Conservation (phyloP, 1,140 invertebrate genomes). For the Drosophila asahinai region DNA sequence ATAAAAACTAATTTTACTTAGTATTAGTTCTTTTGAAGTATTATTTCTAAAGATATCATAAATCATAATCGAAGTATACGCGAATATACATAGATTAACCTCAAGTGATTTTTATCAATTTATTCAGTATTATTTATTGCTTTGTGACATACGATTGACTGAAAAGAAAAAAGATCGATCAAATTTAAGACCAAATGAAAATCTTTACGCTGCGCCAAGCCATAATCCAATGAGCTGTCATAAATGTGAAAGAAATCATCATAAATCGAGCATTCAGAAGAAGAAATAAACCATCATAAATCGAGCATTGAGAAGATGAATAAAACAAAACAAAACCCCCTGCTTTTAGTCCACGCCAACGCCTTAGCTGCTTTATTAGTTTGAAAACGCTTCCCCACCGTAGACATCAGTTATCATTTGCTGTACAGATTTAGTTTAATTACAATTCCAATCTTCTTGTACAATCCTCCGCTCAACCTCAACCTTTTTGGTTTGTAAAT, state of each 20-base stretch:
- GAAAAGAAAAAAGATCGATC: slow-evolving; percentile 11
- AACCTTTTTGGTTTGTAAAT: slow-evolving; percentile 37
- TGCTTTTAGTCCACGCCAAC: slow-evolving; percentile 24
- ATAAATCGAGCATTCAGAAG: background rate
- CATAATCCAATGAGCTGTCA: slow-evolving; percentile 27
- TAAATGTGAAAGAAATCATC: slow-evolving; percentile 12
- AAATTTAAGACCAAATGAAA: slow-evolving; percentile 26
- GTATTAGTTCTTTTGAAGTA: slow-evolving; percentile 20
- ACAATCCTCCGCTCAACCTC: slow-evolving; percentile 2
- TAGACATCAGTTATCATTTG: slow-evolving; percentile 27
- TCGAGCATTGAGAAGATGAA: slow-evolving; percentile 21
- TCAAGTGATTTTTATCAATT: slow-evolving; percentile 72
- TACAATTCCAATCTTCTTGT: slow-evolving; percentile 27
- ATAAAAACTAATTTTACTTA: background rate
- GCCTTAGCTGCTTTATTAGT: slow-evolving; percentile 33
- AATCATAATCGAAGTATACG: slow-evolving; percentile 17
- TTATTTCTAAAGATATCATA: slow-evolving; percentile 24
- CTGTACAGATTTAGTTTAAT: slow-evolving; percentile 41
- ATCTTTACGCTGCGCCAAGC: slow-evolving; percentile 33
- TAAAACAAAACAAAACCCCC: slow-evolving; percentile 10
- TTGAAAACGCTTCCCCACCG: slow-evolving; percentile 9
- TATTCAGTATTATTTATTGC: slow-evolving; percentile 80
- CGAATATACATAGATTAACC: slow-evolving; percentile 34
- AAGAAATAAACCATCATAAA: background rate
- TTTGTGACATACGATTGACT: slow-evolving; percentile 43